Evolutionary conservation across 2,888 invertebrate species (phyloP).

Genomic region (Sminthurides aquaticus): DNA sequence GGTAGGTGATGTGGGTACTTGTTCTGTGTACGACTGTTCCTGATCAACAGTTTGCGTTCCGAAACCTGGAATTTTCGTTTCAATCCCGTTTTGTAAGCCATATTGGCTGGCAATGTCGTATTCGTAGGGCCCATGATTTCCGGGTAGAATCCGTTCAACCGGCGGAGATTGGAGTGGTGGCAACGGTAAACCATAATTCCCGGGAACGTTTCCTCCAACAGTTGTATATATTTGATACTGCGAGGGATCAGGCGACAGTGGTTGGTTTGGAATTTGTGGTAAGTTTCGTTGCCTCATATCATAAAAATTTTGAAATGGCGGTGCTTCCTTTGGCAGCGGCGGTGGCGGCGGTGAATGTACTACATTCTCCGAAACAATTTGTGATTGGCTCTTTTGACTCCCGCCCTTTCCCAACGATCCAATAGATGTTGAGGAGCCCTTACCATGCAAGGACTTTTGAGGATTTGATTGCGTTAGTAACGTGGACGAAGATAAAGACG

Average conservation of each 20-base stretch:
- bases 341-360: background rate
- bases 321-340: constrained; percentile 4
- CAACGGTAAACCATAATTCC: constrained; percentile 12
- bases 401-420: background rate
- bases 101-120: background rate
- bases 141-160: background rate
- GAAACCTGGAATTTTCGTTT: background rate
- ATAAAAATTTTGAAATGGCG: constrained; percentile 1
- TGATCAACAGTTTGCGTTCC: background rate
- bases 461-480: background rate
- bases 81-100: background rate
- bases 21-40: background rate
- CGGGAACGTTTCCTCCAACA: constrained; percentile 13
- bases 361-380: background rate
- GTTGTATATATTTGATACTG: background rate
- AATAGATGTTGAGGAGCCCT: background rate
- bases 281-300: constrained; percentile 14
- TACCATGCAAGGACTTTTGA: too few relatives aligned
- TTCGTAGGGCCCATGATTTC: background rate
- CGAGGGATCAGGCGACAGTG: background rate
- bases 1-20: background rate
- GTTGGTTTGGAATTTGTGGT: constrained; percentile 2
- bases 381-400: background rate
- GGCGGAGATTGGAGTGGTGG: background rate
- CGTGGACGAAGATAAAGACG: background rate